Conservation (phyloP, 2,888 invertebrate species). For the Uropetala carovei region DNA sequence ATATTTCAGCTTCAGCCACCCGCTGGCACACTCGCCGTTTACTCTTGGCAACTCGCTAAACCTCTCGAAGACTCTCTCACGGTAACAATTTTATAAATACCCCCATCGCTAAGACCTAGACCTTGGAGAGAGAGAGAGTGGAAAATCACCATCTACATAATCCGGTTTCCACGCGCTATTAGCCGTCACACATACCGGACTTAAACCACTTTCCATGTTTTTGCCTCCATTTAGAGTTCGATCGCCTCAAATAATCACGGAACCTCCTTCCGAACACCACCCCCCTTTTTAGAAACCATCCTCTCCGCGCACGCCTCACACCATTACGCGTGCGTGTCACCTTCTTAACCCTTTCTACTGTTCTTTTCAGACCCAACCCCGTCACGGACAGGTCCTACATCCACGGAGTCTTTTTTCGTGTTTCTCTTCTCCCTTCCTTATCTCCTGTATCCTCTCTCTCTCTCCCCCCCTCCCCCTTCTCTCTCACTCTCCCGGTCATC, state of each 20-base stretch:
- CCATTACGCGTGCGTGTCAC: no score
- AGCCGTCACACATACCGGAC: not conserved
- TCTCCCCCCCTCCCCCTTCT: not conserved
- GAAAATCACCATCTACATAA: not conserved
- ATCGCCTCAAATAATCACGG: not conserved
- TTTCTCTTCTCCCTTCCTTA: not conserved
- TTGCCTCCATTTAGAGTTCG: slow-evolving; percentile 3
- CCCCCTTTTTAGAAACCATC: no score
- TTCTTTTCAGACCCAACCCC: not conserved
- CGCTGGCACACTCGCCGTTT: not conserved
- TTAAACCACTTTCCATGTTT: slow-evolving; percentile 23
- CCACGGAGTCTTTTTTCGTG: not conserved
- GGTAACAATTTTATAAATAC: slow-evolving; percentile 16
- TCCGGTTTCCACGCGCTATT: slow-evolving; percentile 16
- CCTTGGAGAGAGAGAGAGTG: not conserved
- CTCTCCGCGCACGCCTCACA: no score
- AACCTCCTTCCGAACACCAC: no score
- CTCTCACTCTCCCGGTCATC: not conserved
- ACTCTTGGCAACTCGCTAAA: not conserved
- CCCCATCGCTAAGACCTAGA: not conserved
- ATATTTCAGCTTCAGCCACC: not conserved
- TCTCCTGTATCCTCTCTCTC: not conserved
- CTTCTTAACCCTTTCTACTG: no score
- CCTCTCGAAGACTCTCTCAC: not conserved
- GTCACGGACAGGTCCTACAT: not conserved